phyloP scores from a whole-genome alignment of 1,140 invertebrate genomes.

The Heterodera schachtii region DNA sequence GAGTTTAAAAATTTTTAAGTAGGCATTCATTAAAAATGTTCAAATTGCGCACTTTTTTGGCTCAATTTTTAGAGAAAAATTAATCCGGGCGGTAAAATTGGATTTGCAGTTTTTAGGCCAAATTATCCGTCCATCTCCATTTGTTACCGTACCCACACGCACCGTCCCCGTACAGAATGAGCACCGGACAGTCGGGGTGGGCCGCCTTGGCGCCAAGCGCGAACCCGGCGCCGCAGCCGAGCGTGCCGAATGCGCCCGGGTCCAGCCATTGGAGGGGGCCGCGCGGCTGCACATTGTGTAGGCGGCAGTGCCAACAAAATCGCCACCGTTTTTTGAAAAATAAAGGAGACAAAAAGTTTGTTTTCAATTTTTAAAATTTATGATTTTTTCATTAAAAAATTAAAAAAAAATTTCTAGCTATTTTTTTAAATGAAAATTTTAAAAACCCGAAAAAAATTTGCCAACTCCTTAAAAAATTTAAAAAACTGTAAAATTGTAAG shows the following conservation, averaged over 20 bases:
- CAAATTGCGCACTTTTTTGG: no score
- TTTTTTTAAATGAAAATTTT: no score
- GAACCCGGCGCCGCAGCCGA: slow-evolving; percentile 74
- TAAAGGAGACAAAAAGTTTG: no score
- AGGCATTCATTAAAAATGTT: no score
- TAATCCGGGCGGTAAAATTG: background rate
- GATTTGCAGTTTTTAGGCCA: background rate
- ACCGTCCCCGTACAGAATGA: slow-evolving; percentile 75
- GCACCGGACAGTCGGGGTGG: slow-evolving; percentile 71
- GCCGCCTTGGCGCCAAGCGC: slow-evolving; percentile 74
- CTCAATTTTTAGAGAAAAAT: no score
- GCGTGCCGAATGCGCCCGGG: slow-evolving; percentile 72
- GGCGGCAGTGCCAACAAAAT: slow-evolving; percentile 75
- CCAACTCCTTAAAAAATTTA: no score
- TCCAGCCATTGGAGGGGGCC: slow-evolving; percentile 73
- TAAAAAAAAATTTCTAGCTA: no score
- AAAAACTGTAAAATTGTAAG: no score
- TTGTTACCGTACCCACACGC: slow-evolving; percentile 70
- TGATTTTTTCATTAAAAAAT: no score
- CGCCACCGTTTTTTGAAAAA: slow-evolving; percentile 73
- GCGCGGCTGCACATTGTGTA: slow-evolving; percentile 72
- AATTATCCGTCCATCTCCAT: background rate
- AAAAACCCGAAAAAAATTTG: no score
- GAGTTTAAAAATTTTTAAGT: no score
- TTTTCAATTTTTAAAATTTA: no score